phyloP scores from a whole-genome alignment of 2,113 vertebrate genomes.

The Halcyon malimbica region DNA sequence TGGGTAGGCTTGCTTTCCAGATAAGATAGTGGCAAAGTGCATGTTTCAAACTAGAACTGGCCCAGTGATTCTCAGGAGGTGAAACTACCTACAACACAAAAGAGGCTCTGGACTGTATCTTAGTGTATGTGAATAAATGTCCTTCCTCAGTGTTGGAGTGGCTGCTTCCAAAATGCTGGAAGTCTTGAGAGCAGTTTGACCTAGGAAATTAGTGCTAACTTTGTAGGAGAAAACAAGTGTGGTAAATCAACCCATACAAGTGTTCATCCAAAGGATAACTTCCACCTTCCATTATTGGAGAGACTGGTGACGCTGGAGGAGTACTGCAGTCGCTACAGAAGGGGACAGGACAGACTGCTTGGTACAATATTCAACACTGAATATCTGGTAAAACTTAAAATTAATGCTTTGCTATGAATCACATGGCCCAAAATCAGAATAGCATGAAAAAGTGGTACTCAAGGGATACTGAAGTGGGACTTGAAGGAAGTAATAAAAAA shows the following conservation, averaged over 20 bases:
- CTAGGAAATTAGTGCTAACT: neutral
- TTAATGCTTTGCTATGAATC: neutral
- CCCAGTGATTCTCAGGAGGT: neutral
- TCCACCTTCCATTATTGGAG: neutral
- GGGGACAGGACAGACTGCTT: neutral
- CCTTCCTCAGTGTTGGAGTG: accelerated
- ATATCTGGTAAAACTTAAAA: neutral
- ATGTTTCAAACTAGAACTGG: neutral
- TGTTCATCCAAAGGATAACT: neutral
- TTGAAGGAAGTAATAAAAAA: neutral
- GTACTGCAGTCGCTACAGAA: neutral
- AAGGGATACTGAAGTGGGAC: slow-evolving; percentile 21
- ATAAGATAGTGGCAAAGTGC: neutral
- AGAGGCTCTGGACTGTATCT: neutral
- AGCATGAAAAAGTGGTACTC: neutral
- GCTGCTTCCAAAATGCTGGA: neutral
- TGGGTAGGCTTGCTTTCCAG: neutral
- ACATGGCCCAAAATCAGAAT: neutral
- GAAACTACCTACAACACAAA: neutral
- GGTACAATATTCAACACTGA: neutral
- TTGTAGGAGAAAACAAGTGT: neutral
- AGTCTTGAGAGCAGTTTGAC: neutral
- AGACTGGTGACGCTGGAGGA: neutral
- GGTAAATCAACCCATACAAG: neutral
- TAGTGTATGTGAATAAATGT: neutral